phyloP scores from a whole-genome alignment of 1,140 invertebrate species.

The Bathynomus jamesi region DNA sequence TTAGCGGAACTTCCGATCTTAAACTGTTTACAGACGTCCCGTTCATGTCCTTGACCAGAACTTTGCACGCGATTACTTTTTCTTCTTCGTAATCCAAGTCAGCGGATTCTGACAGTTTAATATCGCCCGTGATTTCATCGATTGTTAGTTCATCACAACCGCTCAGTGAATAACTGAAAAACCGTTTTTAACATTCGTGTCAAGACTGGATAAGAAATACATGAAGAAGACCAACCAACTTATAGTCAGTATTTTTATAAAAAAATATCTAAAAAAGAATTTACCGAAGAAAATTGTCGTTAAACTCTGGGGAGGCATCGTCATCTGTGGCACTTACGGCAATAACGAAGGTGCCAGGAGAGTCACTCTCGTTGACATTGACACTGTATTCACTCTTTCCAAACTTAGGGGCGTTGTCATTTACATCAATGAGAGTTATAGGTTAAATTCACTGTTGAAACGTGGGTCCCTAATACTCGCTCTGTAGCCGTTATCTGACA shows the following conservation, averaged over 20 bases:
- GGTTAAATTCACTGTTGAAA: not conserved
- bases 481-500: constrained; percentile 15
- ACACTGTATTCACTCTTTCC: not conserved
- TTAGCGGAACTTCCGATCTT: not conserved
- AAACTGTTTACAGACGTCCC: not conserved
- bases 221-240: not conserved
- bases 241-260: not conserved
- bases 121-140: constrained; percentile 10
- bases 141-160: too few species aligned
- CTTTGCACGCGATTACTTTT: not conserved
- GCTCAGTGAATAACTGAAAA: too few species aligned
- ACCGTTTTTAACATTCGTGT: constrained; percentile 6
- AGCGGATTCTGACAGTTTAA: not conserved
- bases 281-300: not conserved
- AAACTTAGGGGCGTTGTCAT: constrained; percentile 13
- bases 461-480: not conserved
- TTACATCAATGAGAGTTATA: constrained; percentile 15
- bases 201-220: constrained; percentile 1
- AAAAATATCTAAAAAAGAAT: not conserved
- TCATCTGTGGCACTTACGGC: constrained; percentile 2
- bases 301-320: not conserved
- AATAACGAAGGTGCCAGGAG: not conserved
- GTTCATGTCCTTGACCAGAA: constrained; percentile 1
- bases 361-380: not conserved
- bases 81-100: constrained; percentile 3